phyloP scores from a whole-genome alignment of 2,113 vertebrate genomes.

The Orcinus orca region DNA sequence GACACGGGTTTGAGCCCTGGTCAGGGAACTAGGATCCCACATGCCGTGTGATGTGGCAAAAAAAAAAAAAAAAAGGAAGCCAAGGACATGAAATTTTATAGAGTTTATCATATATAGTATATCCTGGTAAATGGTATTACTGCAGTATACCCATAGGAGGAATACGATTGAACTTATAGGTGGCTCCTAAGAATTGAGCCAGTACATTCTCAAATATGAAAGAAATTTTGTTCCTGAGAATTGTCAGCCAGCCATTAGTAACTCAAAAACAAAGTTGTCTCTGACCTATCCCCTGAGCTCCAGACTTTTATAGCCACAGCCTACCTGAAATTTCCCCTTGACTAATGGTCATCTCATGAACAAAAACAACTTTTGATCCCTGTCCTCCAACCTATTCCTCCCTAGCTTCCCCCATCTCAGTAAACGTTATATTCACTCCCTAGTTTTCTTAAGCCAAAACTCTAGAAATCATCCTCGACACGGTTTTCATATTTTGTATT shows the following conservation, averaged over 20 bases:
- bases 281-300: neutral
- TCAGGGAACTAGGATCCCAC: too few species aligned
- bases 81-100: slow-evolving; percentile 12
- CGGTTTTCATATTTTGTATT: neutral
- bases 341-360: neutral
- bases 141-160: neutral
- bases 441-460: neutral
- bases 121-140: neutral
- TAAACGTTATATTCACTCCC: neutral
- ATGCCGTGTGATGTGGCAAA: too few species aligned
- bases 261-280: neutral
- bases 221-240: slow-evolving; percentile 1
- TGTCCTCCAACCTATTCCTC: neutral
- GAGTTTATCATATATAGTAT: neutral
- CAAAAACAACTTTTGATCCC: neutral
- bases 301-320: neutral
- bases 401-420: neutral
- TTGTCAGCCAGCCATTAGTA: neutral
- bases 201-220: neutral
- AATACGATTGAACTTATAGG: neutral
- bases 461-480: neutral
- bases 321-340: neutral
- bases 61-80: neutral
- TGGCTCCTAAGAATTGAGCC: neutral
- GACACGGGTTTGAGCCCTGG: too few species aligned